Evolutionary conservation across 2,113 vertebrate species (phyloP), one percentile per base, ranked within the genome.

Genomic region (Elgaria multicarinata): DNA sequence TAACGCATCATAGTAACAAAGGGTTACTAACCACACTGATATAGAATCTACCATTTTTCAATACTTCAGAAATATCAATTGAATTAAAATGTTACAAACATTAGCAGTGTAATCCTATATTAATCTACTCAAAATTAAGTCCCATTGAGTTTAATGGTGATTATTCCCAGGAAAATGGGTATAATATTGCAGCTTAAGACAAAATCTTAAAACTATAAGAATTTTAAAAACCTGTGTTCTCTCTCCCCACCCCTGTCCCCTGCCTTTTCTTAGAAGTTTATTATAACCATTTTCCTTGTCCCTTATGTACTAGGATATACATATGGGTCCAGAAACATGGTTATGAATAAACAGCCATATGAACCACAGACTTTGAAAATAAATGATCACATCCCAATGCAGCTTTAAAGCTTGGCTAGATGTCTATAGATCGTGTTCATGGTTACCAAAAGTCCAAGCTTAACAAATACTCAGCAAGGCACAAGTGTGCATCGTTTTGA

Each of bases 401-500:
- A 91, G 77, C 84, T 86, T 46, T 86, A 86, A 67, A 33, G 0
- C 74, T 92, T 80, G 67, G 66, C 94, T 83, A 69, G 91, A 83
- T 31, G 50, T 75, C 92, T 55, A 91, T 69, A 92, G 84, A 3
- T 33, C 75, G 82, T 66, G 50, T 50, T 9, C 8, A 46, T 91
- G 0, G 22, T 20, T 91, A 94, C 86, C 91, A 92, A 93, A 95
- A 90, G 24, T 44, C 83, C n/a, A 92, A 26, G 88, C 76, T 89
- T 85, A 82, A 39, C 50, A 90, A 93, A 93, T 6, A 36, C 62
- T 86, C 33, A 81, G 88, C 89, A 91, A 93, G 91, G 90, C 91
- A 87, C 78, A 92, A 89, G 91, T 14, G 18, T 90, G 80, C 93
- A 93, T 94, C 82, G 93, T 95, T 96, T 96, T 94, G 91, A 95